Evolutionary conservation across 2,113 vertebrate genomes (phyloP), one percentile per base, ranked within the genome.

Genomic region (Sapayoa aenigma): DNA sequence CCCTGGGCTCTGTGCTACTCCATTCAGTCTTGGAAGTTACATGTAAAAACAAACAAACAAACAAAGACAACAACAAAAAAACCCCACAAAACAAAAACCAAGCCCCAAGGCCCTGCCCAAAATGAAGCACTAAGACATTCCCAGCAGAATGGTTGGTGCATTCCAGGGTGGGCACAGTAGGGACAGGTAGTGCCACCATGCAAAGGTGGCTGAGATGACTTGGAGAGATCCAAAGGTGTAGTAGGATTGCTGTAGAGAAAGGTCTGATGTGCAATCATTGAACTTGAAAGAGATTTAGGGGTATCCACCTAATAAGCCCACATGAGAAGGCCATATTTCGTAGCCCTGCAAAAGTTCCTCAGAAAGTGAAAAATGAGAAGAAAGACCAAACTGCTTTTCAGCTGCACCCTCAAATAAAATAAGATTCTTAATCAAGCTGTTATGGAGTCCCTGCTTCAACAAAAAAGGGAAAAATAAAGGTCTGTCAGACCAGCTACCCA

Each of bases 321-420:
- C 47, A 50, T 44, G 53, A 88, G 82, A 77, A 80, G 3, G 28
- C 12, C 39, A 39, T 37, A 84, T 84, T 87, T 19, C 66, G 79
- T 19, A 72, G 81, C 31, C 56, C 66, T 79, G 81, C 19, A 59
- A 71, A 90, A 75, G 63, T 80, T 84, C 67, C 68, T 21, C 39
- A 37, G 58, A 35, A 92, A 85, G 27, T 55, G 56, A 84, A 89
- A 86, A 92, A 74, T 20, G 24, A 91, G 63, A 66, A 28, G 28
- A 83, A 86, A 76, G 81, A 90, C 73, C 44, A 91, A 76, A 28
- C 71, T 76, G 62, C 46, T 66, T 95, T 91, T 90, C 85, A 90
- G 79, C 46, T 77, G 59, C 15, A 42, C 47, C 59, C 52, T 83
- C 75, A 93, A 75, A 93, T 77, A 87, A 86, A 89, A 21, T 17